Conservation (phyloP, 2,888 invertebrate genomes). For the Drosophila longiperda region DNA sequence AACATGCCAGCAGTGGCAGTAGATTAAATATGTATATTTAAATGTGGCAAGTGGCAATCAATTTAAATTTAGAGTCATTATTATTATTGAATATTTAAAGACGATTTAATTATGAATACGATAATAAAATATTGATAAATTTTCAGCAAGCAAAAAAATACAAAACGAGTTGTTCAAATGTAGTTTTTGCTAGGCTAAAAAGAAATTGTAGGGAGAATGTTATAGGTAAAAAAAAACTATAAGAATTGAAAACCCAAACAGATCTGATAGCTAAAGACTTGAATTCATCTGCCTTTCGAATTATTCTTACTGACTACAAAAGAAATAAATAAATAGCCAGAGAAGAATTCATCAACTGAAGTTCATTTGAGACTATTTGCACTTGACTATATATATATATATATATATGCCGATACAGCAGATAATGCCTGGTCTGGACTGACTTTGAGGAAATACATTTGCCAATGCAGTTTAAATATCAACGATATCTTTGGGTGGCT, state of each 20-base stretch:
- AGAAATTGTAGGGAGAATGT: rapidly evolving
- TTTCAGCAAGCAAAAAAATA: too few relatives aligned
- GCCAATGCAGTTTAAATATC: slow-evolving; percentile 9
- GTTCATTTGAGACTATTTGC: background rate
- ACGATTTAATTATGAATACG: background rate
- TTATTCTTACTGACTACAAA: background rate
- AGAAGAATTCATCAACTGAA: background rate
- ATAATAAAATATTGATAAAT: background rate
- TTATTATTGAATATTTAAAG: slow-evolving; percentile 1
- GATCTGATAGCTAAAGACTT: background rate
- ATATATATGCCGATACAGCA: background rate
- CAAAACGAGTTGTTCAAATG: background rate
- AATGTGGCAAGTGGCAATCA: slow-evolving; percentile 29
- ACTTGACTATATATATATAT: background rate
- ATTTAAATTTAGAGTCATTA: slow-evolving; percentile 36
- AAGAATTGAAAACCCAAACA: background rate
- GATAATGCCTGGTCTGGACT: background rate
- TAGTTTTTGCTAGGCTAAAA: background rate
- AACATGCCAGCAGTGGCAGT: slow-evolving; percentile 11
- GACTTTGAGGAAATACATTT: background rate
- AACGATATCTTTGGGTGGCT: slow-evolving; percentile 24
- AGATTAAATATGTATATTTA: slow-evolving; percentile 27
- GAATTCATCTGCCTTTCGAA: background rate
- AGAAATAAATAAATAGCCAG: background rate
- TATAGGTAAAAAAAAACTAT: background rate